Conservation (phyloP, 2,888 invertebrate genomes). For the Heliconius aoede region DNA sequence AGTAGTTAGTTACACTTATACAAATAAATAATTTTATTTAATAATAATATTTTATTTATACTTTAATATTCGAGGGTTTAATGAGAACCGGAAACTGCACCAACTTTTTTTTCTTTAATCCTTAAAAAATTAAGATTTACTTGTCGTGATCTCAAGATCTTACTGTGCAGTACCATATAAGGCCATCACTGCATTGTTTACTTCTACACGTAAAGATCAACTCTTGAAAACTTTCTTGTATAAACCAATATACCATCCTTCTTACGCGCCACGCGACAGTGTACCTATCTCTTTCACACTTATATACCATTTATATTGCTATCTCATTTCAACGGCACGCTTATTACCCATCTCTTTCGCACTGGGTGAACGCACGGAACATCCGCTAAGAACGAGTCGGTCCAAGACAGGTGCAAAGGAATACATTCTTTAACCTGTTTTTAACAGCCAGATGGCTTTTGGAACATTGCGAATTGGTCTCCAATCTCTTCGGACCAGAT, state of each 20-base stretch:
- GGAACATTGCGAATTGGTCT: constrained; percentile 23
- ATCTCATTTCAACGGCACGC: constrained; percentile 50
- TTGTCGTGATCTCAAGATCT: constrained; percentile 2
- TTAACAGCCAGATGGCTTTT: constrained; percentile 45
- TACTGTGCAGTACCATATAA: constrained; percentile 39
- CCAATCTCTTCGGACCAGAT: constrained; percentile 16
- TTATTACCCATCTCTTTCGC: constrained; percentile 59
- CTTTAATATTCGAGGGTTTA: not conserved
- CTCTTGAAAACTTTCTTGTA: constrained; percentile 56
- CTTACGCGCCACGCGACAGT: constrained; percentile 71
- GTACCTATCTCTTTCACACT: constrained; percentile 48
- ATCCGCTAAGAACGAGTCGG: constrained; percentile 72
- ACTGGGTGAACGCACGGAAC: constrained; percentile 71
- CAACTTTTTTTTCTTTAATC: not conserved
- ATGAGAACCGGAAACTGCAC: not conserved
- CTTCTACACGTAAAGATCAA: constrained; percentile 44
- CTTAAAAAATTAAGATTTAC: not conserved
- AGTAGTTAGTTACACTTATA: too few species aligned
- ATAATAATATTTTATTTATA: too few species aligned
- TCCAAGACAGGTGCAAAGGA: constrained; percentile 72
- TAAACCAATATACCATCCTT: constrained; percentile 57
- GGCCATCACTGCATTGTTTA: constrained; percentile 36
- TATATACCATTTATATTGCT: constrained; percentile 23
- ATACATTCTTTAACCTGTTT: constrained; percentile 67
- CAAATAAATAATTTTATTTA: not conserved